These are phyloP conservation scores for Maconellicoccus hirsutus DNA, from an alignment of 1,140 invertebrate species.

Conservation along the genomic window DNA sequence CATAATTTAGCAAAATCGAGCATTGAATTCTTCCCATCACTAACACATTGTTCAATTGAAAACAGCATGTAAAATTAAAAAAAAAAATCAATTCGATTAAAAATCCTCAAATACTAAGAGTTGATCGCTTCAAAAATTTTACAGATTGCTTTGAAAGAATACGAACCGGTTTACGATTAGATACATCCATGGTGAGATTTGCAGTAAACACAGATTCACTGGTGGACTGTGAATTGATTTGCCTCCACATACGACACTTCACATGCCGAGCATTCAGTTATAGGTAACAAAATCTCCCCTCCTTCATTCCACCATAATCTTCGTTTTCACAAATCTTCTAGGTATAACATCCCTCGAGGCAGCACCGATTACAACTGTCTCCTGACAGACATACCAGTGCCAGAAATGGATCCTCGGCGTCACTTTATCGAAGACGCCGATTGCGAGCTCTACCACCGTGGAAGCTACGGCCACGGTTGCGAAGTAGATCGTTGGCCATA, in stretches of 20 bases:
- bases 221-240: slow-evolving; percentile 62
- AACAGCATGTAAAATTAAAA: no score
- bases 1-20: no score
- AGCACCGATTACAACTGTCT: slow-evolving; percentile 46
- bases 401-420: slow-evolving; percentile 44
- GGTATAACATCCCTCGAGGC: slow-evolving; percentile 10
- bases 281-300: slow-evolving; percentile 38
- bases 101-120: no score
- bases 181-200: slow-evolving; percentile 45
- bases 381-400: slow-evolving; percentile 53
- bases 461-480: slow-evolving; percentile 64
- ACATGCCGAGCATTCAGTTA: slow-evolving; percentile 65
- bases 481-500: slow-evolving; percentile 41
- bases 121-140: slow-evolving; percentile 30
- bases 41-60: no score
- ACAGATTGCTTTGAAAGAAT: slow-evolving; percentile 70
- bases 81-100: no score
- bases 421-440: slow-evolving; percentile 46
- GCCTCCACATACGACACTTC: slow-evolving; percentile 47
- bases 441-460: slow-evolving; percentile 62
- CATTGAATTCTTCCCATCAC: no score
- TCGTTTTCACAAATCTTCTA: not conserved
- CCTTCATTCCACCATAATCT: no score
- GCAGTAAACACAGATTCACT: slow-evolving; percentile 50
- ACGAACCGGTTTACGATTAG: slow-evolving; percentile 53